Evolutionary conservation across 1,140 invertebrate species (phyloP).

Genomic region (Nautilus pompilius): DNA sequence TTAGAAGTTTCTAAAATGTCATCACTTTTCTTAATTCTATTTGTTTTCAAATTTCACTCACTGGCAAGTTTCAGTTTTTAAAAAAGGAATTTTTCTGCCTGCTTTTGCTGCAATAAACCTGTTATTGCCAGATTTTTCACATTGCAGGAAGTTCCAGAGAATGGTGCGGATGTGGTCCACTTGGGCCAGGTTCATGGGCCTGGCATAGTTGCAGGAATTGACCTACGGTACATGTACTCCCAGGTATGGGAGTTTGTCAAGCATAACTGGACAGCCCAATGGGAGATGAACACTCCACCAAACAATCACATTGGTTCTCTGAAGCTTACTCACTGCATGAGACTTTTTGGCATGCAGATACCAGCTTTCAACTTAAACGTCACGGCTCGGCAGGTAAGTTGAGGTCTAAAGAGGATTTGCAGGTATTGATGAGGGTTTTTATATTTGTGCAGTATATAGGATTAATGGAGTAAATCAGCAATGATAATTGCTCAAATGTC

Average conservation of each 20-base stretch:
- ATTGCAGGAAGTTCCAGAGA: constrained; percentile 85
- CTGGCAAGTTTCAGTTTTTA: too few relatives aligned
- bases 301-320: constrained; percentile 64
- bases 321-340: constrained; percentile 61
- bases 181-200: constrained; percentile 70
- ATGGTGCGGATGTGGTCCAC: constrained; percentile 82
- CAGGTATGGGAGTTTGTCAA: constrained; percentile 48
- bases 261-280: constrained; percentile 54
- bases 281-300: constrained; percentile 46
- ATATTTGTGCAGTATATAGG: too few relatives aligned
- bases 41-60: too few relatives aligned
- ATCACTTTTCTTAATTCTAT: too few relatives aligned
- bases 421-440: too few relatives aligned
- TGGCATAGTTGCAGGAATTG: constrained; percentile 61
- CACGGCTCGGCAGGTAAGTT: constrained; percentile 61
- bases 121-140: too few relatives aligned
- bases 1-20: too few relatives aligned
- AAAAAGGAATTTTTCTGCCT: too few relatives aligned
- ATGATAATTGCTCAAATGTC: too few relatives aligned
- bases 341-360: constrained; percentile 59
- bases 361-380: constrained; percentile 61
- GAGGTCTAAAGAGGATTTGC: too few relatives aligned
- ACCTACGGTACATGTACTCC: constrained; percentile 53
- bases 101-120: too few relatives aligned
- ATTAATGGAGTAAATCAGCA: too few relatives aligned